Base-by-base conservation (phyloP, 2,113 vertebrate species). In the Chaenocephalus aceratus region DNA sequence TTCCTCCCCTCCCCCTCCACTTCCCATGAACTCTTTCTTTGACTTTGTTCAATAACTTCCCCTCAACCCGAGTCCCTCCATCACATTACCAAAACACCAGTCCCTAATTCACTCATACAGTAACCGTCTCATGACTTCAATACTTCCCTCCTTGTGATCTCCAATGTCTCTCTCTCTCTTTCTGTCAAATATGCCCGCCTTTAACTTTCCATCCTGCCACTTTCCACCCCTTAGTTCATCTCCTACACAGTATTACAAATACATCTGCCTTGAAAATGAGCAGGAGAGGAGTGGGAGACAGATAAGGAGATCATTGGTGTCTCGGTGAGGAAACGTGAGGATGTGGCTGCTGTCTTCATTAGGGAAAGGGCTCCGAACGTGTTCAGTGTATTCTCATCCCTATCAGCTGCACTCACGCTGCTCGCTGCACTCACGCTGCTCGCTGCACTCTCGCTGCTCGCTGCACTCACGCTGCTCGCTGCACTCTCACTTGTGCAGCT, bases 261-360 rank as follows among this genome's bases (percentile, higher is more conserved):
- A 77, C 21, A 63, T 70, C 59, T 65, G 64, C 54, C 1, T 77
- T 71, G 16, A 62, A 82, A 82, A 80, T 53, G 44, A 77, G 36
- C 26, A 48, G 52, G 18, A 64, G 53, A 60, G 45, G 46, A 74
- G 53, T 18, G 30, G 12, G 15, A 58, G 21, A 21, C 26, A 60
- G 65, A 85, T 69, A 63, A 68, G 52, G 34, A 34, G 48, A 52
- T 60, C 48, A 15, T 16, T 79, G 16, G 56, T 63, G 61, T 67
- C 51, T 51, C 51, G 12, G 48, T 8, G 45, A 57, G 70, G 74
- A 77, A 84, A 82, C 67, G 72, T 2, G 41, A 81, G 72, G 64
- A 87, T 84, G 80, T 85, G 57, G 63, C 59, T 79, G 67, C 77
- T 44, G 69, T 79, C 67, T 81, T 87, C 36, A 71, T 83, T 54